phyloP scores from a whole-genome alignment of 1,140 invertebrate genomes.

The Rhopalosiphum padi region DNA sequence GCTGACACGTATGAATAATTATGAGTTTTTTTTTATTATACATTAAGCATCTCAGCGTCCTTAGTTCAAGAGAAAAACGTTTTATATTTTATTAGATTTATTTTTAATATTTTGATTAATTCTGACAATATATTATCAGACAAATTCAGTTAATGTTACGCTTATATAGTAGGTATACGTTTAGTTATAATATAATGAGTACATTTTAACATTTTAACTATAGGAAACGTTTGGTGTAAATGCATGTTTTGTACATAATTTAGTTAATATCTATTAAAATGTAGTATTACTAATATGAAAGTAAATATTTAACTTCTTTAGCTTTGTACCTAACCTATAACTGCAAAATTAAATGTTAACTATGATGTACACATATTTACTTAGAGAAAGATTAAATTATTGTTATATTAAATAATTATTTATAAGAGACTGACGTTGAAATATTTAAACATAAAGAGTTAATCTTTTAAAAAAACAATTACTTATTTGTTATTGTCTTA shows the following conservation, averaged over 20 bases:
- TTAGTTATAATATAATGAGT: background rate
- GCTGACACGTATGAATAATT: background rate
- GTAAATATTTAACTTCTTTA: background rate
- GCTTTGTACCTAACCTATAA: background rate
- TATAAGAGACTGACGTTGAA: background rate
- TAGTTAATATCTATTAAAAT: background rate
- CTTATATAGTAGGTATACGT: too few relatives aligned
- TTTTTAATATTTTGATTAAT: slow-evolving; percentile 27
- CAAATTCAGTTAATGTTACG: background rate
- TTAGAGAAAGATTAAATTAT: background rate
- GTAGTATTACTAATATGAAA: background rate
- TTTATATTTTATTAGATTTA: background rate
- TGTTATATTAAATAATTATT: background rate
- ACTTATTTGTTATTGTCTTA: background rate
- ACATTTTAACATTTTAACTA: background rate
- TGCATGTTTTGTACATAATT: background rate
- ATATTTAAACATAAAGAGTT: background rate
- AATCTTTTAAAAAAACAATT: background rate
- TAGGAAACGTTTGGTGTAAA: background rate
- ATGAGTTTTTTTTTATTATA: background rate
- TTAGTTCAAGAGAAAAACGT: slow-evolving; percentile 2
- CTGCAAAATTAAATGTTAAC: background rate
- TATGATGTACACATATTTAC: background rate
- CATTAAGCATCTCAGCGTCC: background rate
- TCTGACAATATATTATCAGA: background rate